Evolutionary conservation across 2,888 invertebrate species (phyloP), one percentile per base, ranked within the genome.

Genomic region (Hoplodrina blanda): DNA sequence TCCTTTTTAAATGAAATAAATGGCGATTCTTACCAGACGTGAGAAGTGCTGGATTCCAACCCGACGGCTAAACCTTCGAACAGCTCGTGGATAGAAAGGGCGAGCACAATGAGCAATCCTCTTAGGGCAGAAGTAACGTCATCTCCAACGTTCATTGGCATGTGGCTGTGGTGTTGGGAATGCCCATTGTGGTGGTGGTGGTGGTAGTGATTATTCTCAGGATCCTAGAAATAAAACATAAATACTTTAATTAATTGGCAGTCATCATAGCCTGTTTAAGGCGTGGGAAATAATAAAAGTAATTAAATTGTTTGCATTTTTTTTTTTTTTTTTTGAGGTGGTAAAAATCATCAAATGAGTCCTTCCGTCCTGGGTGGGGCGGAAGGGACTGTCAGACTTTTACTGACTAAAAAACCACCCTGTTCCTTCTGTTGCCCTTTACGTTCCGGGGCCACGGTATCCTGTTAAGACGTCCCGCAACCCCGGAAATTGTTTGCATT

Each of bases 11-110:
- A n/a, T n/a, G n/a, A 2, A 50, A 44, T 19, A 57, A 25, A 25
- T 25, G 60, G 6, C 19, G 30, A 17, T 17, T 0, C 91, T 89
- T 82, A 96, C 96, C 96, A 96, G 37, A 96, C 95, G 57, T 93
- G 82, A 7, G 90, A 83, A 33, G 94, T 93, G 33, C 97, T 97
- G 17, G 96, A 94, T 89, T 98, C 98, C 68, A 98, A 91, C 0
- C 98, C 98, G 17, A 98, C 97, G 17, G 98, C 98, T 63, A 98
- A 94, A 25, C 98, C 98, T 94, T 98, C 98, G 87, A 98, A 98
- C 0, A 98, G 95, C 88, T 98, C 98, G 89, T 98, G 98, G 70
- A 98, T 97, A 15, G 98, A 98, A 30, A 98, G 94, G 1, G 98
- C 98, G 57, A 98, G 93, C 0, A 98, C 98, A 62, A 98, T 97